Evolutionary conservation across 2,797 vertebrate species (phyloP).

Genomic region (Rhabdophis nuchalis): DNA sequence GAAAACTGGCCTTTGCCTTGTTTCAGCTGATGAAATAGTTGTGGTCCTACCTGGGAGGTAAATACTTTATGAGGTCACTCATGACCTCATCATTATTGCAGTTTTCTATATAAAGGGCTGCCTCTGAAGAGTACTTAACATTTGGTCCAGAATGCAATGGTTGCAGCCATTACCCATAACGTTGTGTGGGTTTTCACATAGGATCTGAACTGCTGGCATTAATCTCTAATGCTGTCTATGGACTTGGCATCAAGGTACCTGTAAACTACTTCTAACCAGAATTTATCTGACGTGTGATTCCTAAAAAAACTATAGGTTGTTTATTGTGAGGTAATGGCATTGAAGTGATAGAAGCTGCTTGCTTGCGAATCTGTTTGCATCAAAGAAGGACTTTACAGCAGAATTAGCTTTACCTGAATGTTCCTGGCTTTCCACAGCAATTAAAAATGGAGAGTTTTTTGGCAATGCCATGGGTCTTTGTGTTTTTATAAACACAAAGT

Average conservation of each 20-base stretch:
- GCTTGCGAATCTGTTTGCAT: not conserved
- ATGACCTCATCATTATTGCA: not conserved
- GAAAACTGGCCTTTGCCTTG: not conserved
- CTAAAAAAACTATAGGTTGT: not conserved
- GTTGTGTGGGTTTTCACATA: not conserved
- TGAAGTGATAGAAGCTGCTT: not conserved
- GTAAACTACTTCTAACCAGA: not conserved
- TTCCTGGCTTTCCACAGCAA: not conserved
- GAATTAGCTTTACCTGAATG: not conserved
- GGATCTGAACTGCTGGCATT: not conserved
- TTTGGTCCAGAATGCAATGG: not conserved
- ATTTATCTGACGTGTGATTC: not conserved
- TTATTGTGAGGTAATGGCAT: not conserved
- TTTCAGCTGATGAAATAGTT: not conserved
- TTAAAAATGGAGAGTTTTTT: not conserved
- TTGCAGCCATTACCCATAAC: not conserved
- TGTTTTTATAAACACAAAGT: not conserved
- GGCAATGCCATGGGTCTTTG: not conserved
- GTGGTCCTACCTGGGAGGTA: not conserved
- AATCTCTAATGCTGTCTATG: not conserved
- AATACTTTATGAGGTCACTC: not conserved
- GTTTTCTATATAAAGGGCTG: not conserved
- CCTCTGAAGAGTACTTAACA: not conserved
- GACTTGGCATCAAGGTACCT: not conserved
- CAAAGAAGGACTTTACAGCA: not conserved